Evolutionary conservation across 2,797 vertebrate genomes (phyloP).

Genomic region (Poeciliopsis paucimaculata): DNA sequence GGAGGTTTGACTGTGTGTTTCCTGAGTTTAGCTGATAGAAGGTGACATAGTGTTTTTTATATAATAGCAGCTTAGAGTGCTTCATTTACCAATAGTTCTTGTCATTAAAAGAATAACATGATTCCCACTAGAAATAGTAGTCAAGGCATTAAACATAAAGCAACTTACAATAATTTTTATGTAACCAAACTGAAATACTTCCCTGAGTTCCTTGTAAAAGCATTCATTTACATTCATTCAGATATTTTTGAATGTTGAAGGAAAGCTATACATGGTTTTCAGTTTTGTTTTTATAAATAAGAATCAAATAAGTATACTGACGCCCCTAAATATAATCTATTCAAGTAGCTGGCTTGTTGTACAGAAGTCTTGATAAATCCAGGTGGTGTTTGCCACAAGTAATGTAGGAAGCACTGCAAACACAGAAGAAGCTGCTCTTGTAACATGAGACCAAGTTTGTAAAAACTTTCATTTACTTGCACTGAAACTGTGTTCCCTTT

Average conservation of each 20-base stretch:
- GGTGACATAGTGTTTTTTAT: constrained; percentile 29
- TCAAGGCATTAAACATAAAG: constrained; percentile 35
- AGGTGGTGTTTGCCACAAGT: background rate
- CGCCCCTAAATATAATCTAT: background rate
- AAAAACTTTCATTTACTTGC: background rate
- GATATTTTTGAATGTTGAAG: background rate
- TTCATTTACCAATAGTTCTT: background rate
- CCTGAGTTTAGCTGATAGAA: constrained; percentile 35
- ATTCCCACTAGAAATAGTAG: constrained; percentile 28
- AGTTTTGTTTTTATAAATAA: background rate
- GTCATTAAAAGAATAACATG: constrained; percentile 13
- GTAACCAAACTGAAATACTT: constrained; percentile 37
- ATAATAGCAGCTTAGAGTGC: background rate
- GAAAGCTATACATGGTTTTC: background rate
- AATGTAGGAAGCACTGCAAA: background rate
- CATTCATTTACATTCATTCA: background rate
- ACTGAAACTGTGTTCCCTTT: background rate
- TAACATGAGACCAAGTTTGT: background rate
- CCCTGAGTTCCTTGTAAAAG: background rate
- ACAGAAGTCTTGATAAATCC: background rate
- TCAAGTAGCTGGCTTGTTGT: background rate
- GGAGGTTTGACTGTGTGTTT: constrained; percentile 38
- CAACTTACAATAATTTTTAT: constrained; percentile 39
- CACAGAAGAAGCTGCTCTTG: background rate
- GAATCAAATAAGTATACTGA: background rate